Evolutionary conservation across 1,140 invertebrate genomes (phyloP).

Genomic region (Maniola jurtina): DNA sequence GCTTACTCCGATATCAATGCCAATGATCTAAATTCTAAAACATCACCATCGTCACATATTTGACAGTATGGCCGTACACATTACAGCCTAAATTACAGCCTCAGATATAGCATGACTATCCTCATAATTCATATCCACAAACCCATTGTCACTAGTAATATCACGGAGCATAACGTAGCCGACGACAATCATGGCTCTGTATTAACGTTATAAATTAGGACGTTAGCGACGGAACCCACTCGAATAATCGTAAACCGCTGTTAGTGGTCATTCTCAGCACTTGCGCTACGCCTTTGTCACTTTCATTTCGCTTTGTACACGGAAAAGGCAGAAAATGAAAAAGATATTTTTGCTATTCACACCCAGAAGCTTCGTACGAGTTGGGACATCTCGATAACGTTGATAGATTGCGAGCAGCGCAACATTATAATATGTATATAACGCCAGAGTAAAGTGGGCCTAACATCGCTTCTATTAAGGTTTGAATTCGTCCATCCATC

Average conservation of each 20-base stretch:
- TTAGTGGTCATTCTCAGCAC: conserved; percentile 61
- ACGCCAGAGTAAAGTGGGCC: too few species aligned
- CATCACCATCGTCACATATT: too few species aligned
- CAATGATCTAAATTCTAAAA: too few species aligned
- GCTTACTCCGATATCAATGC: too few species aligned
- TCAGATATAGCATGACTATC: background rate
- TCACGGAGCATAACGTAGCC: conserved; percentile 34
- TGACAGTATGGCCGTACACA: background rate
- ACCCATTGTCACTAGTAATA: conserved; percentile 43
- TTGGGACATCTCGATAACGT: background rate
- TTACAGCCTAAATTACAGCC: background rate
- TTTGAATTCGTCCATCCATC: too few species aligned
- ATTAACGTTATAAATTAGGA: conserved; percentile 77
- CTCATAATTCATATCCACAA: conserved; percentile 22
- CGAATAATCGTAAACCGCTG: conserved; percentile 69
- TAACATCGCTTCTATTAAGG: background rate
- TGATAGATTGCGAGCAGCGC: background rate
- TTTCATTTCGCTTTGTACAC: conserved; percentile 52
- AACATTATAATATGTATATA: too few species aligned
- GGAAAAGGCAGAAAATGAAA: conserved; percentile 40
- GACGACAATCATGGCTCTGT: conserved; percentile 55
- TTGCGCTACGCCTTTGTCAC: conserved; percentile 55
- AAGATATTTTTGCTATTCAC: conserved; percentile 12
- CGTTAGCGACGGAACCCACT: conserved; percentile 64
- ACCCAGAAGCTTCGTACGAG: background rate